Percentiles rank a stretch among this genome's conserved stretches.
Conservation (phyloP, 2,113 vertebrate species). For the Ctenomys sociabilis region DNA sequence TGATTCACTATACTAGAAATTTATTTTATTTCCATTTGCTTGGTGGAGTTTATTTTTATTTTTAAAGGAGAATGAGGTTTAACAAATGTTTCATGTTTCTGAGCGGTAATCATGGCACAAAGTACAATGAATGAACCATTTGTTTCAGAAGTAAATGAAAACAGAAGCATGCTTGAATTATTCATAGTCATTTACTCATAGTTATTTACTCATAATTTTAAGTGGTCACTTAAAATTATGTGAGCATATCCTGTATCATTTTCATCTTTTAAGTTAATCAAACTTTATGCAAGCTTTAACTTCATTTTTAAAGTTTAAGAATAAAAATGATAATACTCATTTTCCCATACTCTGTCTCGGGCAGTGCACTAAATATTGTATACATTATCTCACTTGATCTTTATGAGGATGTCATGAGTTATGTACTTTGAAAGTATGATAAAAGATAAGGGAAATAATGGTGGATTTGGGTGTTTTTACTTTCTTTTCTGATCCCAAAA, state of each 20-base stretch:
- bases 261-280: conserved; percentile 12
- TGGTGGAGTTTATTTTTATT: neutral
- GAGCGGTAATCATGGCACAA: neutral
- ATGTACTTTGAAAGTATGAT: neutral
- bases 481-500: conserved; percentile 13
- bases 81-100: conserved; percentile 31
- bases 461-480: neutral
- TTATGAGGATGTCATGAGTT: neutral
- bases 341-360: neutral
- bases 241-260: neutral
- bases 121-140: neutral
- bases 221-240: neutral
- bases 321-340: neutral
- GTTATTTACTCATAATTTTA: conserved; percentile 11
- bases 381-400: neutral
- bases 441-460: neutral
- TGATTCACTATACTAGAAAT: neutral
- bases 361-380: neutral
- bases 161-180: neutral
- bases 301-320: conserved; percentile 25
- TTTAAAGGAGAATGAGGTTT: conserved; percentile 30
- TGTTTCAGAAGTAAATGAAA: conserved; percentile 36
- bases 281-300: neutral
- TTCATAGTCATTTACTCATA: too few relatives aligned
- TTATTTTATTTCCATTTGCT: conserved; percentile 27